A percentile compares a stretch with the other conserved stretches of the same genome.
phyloP scores from a whole-genome alignment of 2,797 vertebrate genomes.

The Artibeus jamaicensis region DNA sequence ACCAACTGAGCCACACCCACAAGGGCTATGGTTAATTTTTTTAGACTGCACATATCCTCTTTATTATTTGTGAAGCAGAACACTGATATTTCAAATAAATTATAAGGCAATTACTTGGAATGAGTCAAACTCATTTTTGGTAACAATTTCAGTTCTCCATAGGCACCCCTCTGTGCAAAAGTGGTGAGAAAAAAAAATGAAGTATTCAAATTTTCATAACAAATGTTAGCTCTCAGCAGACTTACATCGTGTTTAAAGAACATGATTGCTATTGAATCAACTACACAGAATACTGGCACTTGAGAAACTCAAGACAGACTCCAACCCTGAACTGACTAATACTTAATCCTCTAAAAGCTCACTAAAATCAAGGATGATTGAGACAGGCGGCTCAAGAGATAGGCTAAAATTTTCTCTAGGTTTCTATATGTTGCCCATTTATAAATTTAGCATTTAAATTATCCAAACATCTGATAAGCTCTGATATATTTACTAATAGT shows the following conservation, averaged over 20 bases:
- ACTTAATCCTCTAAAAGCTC: background rate
- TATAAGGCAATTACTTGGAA: slow-evolving; percentile 18
- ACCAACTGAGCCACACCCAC: background rate
- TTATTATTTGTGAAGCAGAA: slow-evolving; percentile 10
- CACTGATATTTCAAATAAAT: slow-evolving; percentile 40
- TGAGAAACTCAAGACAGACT: background rate
- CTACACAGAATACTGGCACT: background rate
- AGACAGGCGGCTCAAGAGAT: background rate
- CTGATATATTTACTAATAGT: background rate
- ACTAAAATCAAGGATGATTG: background rate
- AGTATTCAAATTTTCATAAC: background rate
- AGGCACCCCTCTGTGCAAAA: background rate
- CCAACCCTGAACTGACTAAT: background rate
- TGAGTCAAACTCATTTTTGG: background rate
- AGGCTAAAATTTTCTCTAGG: background rate
- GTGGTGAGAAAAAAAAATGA: background rate
- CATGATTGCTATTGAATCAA: background rate
- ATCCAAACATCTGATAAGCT: background rate
- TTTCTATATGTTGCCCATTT: background rate
- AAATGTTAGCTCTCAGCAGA: slow-evolving; percentile 10
- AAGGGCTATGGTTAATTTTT: background rate
- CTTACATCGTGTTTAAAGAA: background rate
- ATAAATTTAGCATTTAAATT: background rate
- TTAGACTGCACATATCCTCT: background rate
- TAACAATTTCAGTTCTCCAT: background rate